A percentile compares a stretch with the other conserved stretches of the same genome.
Evolutionary conservation across 2,797 vertebrate genomes (phyloP).

Genomic region (Phataginus tetradactyla): DNA sequence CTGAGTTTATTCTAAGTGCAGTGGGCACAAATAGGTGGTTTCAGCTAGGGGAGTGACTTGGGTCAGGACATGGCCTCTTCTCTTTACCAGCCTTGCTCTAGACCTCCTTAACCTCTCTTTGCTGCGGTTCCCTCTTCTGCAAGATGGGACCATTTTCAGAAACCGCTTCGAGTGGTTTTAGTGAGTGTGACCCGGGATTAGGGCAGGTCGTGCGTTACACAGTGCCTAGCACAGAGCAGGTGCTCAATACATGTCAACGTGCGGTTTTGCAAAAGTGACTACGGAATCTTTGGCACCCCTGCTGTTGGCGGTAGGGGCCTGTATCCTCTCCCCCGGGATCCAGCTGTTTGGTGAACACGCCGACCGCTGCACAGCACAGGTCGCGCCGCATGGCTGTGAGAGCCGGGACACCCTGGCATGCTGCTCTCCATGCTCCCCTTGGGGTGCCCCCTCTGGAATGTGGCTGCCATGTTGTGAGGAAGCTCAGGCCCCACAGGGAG

Average conservation of each 20-base stretch:
- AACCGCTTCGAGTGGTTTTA: background rate
- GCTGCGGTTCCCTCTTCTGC: background rate
- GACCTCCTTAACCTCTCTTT: background rate
- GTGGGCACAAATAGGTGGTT: background rate
- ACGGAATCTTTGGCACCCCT: background rate
- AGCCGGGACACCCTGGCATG: fast-evolving
- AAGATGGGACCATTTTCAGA: too few species aligned
- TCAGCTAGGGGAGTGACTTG: background rate
- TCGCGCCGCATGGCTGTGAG: fast-evolving
- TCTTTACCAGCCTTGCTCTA: too few species aligned
- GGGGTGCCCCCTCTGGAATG: fast-evolving
- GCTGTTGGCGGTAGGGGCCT: background rate
- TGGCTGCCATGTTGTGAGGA: fast-evolving
- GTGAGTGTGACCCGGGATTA: fast-evolving
- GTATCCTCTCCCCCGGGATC: background rate
- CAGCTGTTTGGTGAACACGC: background rate
- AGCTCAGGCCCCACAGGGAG: background rate
- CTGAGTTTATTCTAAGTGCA: background rate
- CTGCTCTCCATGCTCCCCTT: background rate
- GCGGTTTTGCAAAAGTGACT: background rate
- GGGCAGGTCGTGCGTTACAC: fast-evolving
- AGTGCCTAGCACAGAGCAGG: too few species aligned
- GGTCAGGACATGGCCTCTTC: background rate
- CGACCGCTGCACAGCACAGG: background rate
- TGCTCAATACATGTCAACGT: background rate